These are phyloP conservation scores for Apus apus DNA, from an alignment of 2,113 vertebrate species.

Conservation along the genomic window DNA sequence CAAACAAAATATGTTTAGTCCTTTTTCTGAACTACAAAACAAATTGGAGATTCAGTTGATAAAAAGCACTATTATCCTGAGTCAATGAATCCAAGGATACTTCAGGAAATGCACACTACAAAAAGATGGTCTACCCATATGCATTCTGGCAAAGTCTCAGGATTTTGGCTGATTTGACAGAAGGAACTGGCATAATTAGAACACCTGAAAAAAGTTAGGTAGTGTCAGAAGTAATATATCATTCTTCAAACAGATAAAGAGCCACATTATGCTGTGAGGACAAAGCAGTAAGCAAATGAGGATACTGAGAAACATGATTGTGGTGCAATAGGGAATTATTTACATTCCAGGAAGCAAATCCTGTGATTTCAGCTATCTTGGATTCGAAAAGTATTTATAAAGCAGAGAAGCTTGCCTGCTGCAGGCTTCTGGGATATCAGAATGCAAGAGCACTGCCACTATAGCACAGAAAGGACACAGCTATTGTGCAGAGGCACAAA, in stretches of 20 bases:
- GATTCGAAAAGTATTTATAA: slow-evolving; percentile 33
- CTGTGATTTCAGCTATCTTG: slow-evolving; percentile 5
- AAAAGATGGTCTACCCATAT: not conserved
- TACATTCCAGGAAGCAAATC: slow-evolving; percentile 18
- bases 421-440: not conserved
- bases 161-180: not conserved
- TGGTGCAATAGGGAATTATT: not conserved
- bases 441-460: not conserved
- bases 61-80: slow-evolving; percentile 42
- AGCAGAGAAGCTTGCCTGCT: not conserved
- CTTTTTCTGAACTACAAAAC: not conserved
- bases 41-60: not conserved
- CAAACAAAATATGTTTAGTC: slow-evolving; percentile 1
- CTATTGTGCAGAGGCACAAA: slow-evolving; percentile 33
- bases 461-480: not conserved
- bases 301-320: not conserved
- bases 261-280: not conserved
- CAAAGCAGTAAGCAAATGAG: not conserved
- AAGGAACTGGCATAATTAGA: not conserved
- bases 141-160: not conserved
- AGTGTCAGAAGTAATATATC: not conserved
- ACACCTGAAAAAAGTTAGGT: not conserved
- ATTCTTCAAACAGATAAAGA: not conserved
- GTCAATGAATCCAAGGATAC: not conserved
- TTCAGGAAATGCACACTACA: not conserved